Base-by-base conservation (phyloP, 2,113 vertebrate genomes). In the Ceuthmochares aereus region DNA sequence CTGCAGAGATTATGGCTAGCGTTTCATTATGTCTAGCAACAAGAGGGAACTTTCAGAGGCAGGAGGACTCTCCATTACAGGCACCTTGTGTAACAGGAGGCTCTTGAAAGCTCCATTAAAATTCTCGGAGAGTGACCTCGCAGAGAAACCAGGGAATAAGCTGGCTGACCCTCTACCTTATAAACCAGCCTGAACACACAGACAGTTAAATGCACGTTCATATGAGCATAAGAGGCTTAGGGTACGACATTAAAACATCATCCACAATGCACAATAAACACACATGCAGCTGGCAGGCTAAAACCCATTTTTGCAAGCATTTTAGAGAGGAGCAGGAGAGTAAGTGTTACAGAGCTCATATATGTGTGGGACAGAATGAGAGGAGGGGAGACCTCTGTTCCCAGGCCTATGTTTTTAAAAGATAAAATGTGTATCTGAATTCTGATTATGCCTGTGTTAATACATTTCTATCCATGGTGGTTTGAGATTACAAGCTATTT, bases 161-260 rank as follows among this genome's bases (percentile, higher is more conserved):
- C 73, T 68, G 73, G 60, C 88, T 92, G 79, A 93, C 93, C 86
- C 80, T 60, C 90, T 84, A 36, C 89, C 36, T 67, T 66, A 63
- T 43, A 92, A 95, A 87, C 29, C 4, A 2, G 63, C 62, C 64
- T 7, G 11, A 70, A 84, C 4, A 4, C 58, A 85, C 45, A 58
- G 81, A 72, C 69, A 87, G 81, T 70, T 96, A 90, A 89, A 80
- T 30, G 66, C 55, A 89, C 86, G 64, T 87, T 94, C 40, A 10
- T 84, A 84, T 19, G 67, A 69, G 77, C 11, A 4, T 88, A 93
- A 94, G 86, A 94, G 79, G 96, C 92, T 97, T 95, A 96, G 80
- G 54, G 43, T 69, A 79, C 70, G 88, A 58, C 78, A 92, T 93
- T 96, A 96, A 96, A 97, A 95, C 68, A 86, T 94, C 97, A 95